Percentiles rank a stretch among this genome's conserved stretches.
phyloP scores from a whole-genome alignment of 2,888 invertebrate genomes.

The Hymenopus coronatus region DNA sequence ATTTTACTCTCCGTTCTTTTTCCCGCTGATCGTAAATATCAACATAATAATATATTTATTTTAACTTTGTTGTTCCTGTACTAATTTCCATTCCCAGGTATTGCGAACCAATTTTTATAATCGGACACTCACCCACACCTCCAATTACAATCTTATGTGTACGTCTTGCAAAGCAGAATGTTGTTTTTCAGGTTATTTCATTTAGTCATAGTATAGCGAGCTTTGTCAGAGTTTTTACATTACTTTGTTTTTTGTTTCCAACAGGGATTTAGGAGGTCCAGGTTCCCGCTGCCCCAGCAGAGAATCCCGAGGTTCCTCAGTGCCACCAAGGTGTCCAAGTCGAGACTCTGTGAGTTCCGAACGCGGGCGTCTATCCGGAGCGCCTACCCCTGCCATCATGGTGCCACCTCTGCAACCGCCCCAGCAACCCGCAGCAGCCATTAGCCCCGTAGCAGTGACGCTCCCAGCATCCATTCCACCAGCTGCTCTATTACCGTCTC shows the following conservation, averaged over 20 bases:
- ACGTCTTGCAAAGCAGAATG: no score
- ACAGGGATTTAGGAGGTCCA: slow-evolving; percentile 47
- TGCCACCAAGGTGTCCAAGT: slow-evolving; percentile 70
- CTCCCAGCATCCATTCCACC: slow-evolving; percentile 55
- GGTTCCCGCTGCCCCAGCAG: slow-evolving; percentile 80
- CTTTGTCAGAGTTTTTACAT: background rate
- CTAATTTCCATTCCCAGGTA: no score
- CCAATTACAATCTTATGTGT: no score
- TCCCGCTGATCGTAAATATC: no score
- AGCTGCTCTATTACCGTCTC: slow-evolving; percentile 67
- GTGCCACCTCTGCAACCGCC: slow-evolving; percentile 50
- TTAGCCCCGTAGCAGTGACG: slow-evolving; percentile 56
- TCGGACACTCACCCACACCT: no score
- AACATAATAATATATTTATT: no score
- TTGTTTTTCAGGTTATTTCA: no score
- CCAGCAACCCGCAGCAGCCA: slow-evolving; percentile 48
- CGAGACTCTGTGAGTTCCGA: slow-evolving; percentile 74
- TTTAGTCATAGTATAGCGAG: no score
- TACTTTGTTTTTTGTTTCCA: background rate
- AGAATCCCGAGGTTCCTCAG: slow-evolving; percentile 66
- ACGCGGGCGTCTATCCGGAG: slow-evolving; percentile 50
- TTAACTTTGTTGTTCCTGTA: no score
- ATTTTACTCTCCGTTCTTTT: no score
- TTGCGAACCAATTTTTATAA: no score
- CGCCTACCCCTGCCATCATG: slow-evolving; percentile 56